These are phyloP conservation scores for Urocyon cinereoargenteus DNA, from an alignment of 2,797 vertebrate species.

Conservation along the genomic window DNA sequence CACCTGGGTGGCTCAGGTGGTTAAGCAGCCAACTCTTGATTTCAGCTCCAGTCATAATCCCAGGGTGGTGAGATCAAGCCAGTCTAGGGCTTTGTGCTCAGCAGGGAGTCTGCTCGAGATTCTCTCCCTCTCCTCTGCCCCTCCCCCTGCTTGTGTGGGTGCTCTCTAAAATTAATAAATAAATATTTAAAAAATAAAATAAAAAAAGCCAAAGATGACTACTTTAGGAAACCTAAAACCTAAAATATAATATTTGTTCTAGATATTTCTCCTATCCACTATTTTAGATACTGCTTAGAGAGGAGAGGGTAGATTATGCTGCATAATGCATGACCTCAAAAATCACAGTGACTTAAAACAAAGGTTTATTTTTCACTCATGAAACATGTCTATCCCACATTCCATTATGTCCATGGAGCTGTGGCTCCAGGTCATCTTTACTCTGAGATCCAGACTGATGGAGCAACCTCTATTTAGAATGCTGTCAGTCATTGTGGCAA, in stretches of 20 bases:
- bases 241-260: not conserved
- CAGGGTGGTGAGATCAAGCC: not conserved
- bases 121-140: not conserved
- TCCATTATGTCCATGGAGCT: not conserved
- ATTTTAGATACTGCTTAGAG: not conserved
- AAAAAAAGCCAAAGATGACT: not conserved
- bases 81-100: not conserved
- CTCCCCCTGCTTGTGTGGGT: not conserved
- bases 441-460: too few species aligned
- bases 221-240: not conserved
- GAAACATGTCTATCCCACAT: not conserved
- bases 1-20: not conserved
- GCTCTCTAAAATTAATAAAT: not conserved
- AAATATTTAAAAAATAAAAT: not conserved
- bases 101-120: not conserved
- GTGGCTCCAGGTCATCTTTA: not conserved
- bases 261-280: not conserved
- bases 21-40: not conserved
- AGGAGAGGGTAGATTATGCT: not conserved
- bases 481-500: not conserved
- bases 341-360: not conserved
- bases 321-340: not conserved
- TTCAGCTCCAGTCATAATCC: not conserved
- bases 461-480: not conserved
- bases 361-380: not conserved